These are phyloP conservation scores for Otolemur crassicaudatus DNA, from an alignment of 2,797 vertebrate genomes.

Conservation along the genomic window DNA sequence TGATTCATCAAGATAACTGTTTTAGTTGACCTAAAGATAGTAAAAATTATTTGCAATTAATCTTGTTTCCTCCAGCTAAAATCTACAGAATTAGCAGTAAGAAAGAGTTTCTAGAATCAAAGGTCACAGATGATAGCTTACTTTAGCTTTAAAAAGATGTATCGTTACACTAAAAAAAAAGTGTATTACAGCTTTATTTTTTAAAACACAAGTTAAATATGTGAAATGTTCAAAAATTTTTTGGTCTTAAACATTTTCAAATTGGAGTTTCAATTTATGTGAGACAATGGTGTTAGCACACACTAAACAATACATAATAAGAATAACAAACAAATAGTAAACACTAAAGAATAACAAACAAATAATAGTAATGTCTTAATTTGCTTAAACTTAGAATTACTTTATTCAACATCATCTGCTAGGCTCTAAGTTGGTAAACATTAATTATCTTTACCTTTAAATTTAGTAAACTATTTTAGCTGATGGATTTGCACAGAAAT, in stretches of 20 bases:
- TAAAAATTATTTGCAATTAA: neutral
- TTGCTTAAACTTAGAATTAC: neutral
- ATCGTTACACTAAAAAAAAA: neutral
- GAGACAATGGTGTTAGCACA: neutral
- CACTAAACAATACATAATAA: neutral
- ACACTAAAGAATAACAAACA: neutral
- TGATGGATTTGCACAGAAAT: neutral
- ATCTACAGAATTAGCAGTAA: neutral
- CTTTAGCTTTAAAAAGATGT: neutral
- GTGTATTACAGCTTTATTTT: neutral
- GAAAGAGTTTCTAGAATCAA: neutral
- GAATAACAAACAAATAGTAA: neutral
- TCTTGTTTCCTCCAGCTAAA: neutral
- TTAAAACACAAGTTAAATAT: neutral
- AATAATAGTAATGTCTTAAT: neutral
- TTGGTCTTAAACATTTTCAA: neutral
- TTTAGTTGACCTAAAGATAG: neutral
- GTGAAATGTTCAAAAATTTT: neutral
- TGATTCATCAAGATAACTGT: neutral
- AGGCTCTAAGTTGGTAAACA: neutral
- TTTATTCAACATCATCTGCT: neutral
- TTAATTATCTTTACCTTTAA: neutral
- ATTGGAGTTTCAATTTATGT: neutral
- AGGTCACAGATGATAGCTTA: neutral
- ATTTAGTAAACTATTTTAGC: neutral